phyloP scores from a whole-genome alignment of 2,888 invertebrate species.

The Uropetala carovei region DNA sequence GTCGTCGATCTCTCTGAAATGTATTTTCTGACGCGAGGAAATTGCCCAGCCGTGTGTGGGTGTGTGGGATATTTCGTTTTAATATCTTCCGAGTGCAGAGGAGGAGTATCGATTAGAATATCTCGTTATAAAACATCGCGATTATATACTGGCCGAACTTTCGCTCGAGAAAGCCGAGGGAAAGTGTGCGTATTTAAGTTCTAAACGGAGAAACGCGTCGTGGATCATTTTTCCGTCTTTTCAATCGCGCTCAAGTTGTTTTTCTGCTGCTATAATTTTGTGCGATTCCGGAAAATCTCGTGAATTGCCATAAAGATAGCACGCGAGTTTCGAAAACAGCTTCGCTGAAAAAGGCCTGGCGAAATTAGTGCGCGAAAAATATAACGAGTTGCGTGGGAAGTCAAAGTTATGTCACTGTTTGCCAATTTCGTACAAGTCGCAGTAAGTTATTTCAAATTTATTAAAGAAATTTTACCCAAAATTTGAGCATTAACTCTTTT shows the following conservation, averaged over 20 bases:
- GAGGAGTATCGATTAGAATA: background rate
- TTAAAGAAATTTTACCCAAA: too few species aligned
- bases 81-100: background rate
- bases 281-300: background rate
- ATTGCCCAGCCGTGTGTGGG: background rate
- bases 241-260: background rate
- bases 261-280: background rate
- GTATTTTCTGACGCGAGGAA: background rate
- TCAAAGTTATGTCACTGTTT: too few species aligned
- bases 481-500: too few species aligned
- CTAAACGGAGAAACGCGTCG: background rate
- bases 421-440: too few species aligned
- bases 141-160: background rate
- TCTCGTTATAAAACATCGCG: slow-evolving; percentile 11
- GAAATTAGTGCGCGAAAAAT: too few species aligned
- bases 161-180: slow-evolving; percentile 25
- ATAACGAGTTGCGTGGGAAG: too few species aligned
- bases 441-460: too few species aligned
- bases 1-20: slow-evolving; percentile 52
- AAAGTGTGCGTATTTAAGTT: slow-evolving; percentile 16
- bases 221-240: background rate
- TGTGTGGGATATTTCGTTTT: background rate
- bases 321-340: too few species aligned
- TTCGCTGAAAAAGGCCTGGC: too few species aligned
- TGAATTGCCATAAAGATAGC: background rate